A percentile compares a stretch with the other conserved stretches of the same genome.
Conservation (phyloP, 2,888 invertebrate genomes). For the Hermaeophaga mercurialis region DNA sequence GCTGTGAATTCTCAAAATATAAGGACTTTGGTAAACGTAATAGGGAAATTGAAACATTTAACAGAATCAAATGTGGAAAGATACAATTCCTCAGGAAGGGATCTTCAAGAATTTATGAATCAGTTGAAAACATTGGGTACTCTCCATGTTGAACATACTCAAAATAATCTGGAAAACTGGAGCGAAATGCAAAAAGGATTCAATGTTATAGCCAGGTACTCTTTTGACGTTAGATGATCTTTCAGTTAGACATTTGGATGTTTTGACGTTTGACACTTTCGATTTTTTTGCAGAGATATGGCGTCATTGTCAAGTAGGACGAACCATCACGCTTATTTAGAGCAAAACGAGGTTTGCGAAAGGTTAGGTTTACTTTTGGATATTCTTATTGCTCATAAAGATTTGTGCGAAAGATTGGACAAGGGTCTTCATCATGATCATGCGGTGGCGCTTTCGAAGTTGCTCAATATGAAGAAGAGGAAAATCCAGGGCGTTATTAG, state of each 20-base stretch:
- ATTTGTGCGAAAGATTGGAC: constrained; percentile 66
- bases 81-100: constrained; percentile 57
- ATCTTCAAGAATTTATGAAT: constrained; percentile 62
- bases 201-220: constrained; percentile 60
- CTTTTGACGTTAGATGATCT: no score
- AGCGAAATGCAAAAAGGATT: constrained; percentile 62
- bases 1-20: constrained; percentile 64
- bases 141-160: constrained; percentile 45
- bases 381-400: constrained; percentile 62
- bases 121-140: constrained; percentile 60
- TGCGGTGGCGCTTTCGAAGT: constrained; percentile 65
- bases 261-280: background rate
- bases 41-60: constrained; percentile 62
- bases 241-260: no score
- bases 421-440: constrained; percentile 67
- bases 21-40: constrained; percentile 60
- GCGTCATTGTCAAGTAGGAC: constrained; percentile 59
- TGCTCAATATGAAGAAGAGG: constrained; percentile 65
- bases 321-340: constrained; percentile 60
- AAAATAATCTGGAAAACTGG: constrained; percentile 54
- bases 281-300: constrained; percentile 56
- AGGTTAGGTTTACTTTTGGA: constrained; percentile 62
- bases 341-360: constrained; percentile 64
- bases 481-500: constrained; percentile 68
- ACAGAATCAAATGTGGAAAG: constrained; percentile 58